These are phyloP conservation scores for Cephus cinctus DNA, from an alignment of 1,140 invertebrate genomes.

Conservation along the genomic window DNA sequence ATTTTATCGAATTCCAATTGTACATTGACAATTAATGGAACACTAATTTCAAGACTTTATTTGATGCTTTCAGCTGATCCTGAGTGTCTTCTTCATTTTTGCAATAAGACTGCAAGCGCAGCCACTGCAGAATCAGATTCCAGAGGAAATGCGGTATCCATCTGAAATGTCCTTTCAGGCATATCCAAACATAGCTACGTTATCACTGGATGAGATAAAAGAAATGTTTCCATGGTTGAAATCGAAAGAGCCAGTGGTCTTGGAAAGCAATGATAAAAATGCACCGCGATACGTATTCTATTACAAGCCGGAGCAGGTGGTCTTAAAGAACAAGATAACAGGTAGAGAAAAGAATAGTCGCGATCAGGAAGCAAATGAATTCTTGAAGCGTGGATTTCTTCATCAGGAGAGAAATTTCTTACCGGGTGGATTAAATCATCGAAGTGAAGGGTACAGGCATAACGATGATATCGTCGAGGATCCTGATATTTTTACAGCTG, in stretches of 20 bases:
- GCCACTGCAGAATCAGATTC: neutral
- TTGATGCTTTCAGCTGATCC: slow-evolving; percentile 19
- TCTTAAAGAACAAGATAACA: neutral
- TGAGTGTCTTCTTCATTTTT: slow-evolving; percentile 22
- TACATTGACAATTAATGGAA: too few species aligned
- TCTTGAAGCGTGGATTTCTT: neutral
- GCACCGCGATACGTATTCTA: neutral
- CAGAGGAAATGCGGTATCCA: too few species aligned
- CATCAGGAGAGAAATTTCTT: neutral
- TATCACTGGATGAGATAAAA: neutral
- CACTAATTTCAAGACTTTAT: neutral
- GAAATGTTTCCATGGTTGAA: neutral
- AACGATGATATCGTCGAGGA: neutral
- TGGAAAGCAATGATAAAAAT: too few species aligned
- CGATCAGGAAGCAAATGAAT: neutral
- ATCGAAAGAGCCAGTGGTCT: neutral
- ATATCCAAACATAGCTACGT: neutral
- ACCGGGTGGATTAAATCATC: neutral
- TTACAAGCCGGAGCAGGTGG: neutral
- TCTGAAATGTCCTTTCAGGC: slow-evolving; percentile 4
- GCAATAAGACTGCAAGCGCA: slow-evolving; percentile 22
- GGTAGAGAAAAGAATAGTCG: neutral
- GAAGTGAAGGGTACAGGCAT: neutral
- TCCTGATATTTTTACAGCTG: neutral
- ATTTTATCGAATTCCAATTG: too few species aligned